phyloP scores from a whole-genome alignment of 2,888 invertebrate species.

The Cerastis leucographa region DNA sequence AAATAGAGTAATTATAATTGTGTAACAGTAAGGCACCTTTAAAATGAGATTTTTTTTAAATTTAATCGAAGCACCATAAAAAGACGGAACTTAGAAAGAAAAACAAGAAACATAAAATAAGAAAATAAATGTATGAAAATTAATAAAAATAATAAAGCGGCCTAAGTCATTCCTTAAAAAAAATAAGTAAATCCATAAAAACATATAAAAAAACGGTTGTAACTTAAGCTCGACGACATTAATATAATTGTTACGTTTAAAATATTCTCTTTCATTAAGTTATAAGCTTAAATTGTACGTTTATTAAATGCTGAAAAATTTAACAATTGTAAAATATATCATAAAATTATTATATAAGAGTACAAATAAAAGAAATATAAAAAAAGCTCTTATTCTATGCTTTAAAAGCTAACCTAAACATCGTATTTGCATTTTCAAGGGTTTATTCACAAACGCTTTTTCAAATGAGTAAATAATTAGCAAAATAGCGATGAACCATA shows the following conservation, averaged over 20 bases:
- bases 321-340: conserved; percentile 43
- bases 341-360: neutral
- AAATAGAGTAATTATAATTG: conserved; percentile 3
- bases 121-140: neutral
- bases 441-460: neutral
- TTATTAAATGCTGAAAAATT: conserved; percentile 35
- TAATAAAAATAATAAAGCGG: neutral
- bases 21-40: conserved; percentile 1
- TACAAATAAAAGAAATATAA: conserved; percentile 25
- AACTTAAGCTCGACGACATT: neutral
- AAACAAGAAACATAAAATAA: neutral
- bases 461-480: neutral
- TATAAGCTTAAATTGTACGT: conserved; percentile 18
- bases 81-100: neutral
- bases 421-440: neutral
- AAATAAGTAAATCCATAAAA: no score
- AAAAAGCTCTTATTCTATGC: conserved; percentile 24
- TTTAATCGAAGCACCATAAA: conserved; percentile 20
- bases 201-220: no score
- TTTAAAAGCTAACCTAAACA: conserved; percentile 21
- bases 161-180: neutral
- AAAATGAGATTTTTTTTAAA: neutral
- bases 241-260: conserved; percentile 4
- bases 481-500: no score
- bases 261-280: conserved; percentile 11